Percentiles rank a stretch among this genome's conserved stretches.
Evolutionary conservation across 1,140 invertebrate species (phyloP).

Genomic region (Chironomus striatipennis): DNA sequence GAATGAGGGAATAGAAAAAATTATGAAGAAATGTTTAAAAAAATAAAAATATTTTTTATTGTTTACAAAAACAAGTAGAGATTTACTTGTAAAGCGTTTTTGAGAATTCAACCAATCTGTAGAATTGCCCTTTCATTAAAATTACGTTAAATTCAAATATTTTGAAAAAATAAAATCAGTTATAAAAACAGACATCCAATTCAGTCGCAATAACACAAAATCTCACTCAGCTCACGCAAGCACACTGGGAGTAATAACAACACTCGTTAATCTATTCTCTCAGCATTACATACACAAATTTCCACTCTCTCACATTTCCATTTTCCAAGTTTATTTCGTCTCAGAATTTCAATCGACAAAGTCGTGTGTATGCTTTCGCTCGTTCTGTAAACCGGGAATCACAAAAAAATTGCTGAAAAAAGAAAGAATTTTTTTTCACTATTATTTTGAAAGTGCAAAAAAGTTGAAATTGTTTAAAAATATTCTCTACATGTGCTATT

Average conservation of each 20-base stretch:
- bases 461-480: background rate
- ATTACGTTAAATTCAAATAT: too few species aligned
- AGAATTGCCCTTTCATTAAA: too few species aligned
- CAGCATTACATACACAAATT: background rate
- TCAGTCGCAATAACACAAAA: too few species aligned
- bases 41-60: too few species aligned
- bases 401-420: slow-evolving; percentile 3
- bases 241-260: background rate
- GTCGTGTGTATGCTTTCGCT: slow-evolving; percentile 4
- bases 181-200: too few species aligned
- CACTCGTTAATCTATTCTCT: background rate
- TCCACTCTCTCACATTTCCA: slow-evolving; percentile 6
- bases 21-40: too few species aligned
- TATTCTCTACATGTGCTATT: background rate
- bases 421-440: background rate
- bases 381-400: background rate
- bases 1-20: too few species aligned
- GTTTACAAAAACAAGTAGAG: too few species aligned
- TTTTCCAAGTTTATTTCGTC: slow-evolving; percentile 4
- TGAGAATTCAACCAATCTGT: too few species aligned
- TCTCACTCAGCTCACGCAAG: too few species aligned
- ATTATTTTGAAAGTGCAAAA: background rate
- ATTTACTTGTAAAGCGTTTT: too few species aligned
- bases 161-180: too few species aligned
- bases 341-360: slow-evolving; percentile 9